Evolutionary conservation across 2,797 vertebrate genomes (phyloP).

Genomic region (Neoniphon sammara): DNA sequence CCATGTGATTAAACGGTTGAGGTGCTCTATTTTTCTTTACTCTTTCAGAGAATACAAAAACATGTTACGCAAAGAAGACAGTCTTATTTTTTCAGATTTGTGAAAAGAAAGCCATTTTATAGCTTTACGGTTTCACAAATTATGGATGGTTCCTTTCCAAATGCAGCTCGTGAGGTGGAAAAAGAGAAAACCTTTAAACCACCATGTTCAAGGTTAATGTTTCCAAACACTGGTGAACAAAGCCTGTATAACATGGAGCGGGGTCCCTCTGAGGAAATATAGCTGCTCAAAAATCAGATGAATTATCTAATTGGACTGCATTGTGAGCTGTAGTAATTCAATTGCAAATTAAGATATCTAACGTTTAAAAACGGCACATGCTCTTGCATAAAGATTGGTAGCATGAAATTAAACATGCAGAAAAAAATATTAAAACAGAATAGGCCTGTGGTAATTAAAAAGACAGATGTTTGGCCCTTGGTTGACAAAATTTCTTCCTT

Average conservation of each 20-base stretch:
- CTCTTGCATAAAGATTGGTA: background rate
- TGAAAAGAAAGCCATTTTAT: slow-evolving; percentile 4
- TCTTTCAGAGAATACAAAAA: slow-evolving; percentile 44
- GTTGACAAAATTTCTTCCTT: background rate
- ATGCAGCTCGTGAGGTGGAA: slow-evolving; percentile 8
- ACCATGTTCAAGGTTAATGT: slow-evolving; percentile 62
- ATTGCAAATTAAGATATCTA: slow-evolving; percentile 45
- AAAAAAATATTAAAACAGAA: slow-evolving; percentile 12
- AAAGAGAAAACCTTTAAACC: slow-evolving; percentile 52
- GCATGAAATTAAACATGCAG: slow-evolving; percentile 20
- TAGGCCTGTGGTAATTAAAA: background rate
- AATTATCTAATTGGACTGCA: slow-evolving; percentile 65
- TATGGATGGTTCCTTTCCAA: slow-evolving; percentile 17
- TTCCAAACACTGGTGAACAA: slow-evolving; percentile 46
- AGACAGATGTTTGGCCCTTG: background rate
- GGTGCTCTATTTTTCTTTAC: background rate
- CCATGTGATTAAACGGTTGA: too few relatives aligned
- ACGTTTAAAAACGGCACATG: slow-evolving; percentile 10
- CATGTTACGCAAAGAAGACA: slow-evolving; percentile 15
- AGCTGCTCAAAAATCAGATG: slow-evolving; percentile 54
- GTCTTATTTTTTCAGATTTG: slow-evolving; percentile 39
- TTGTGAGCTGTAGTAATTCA: slow-evolving; percentile 36
- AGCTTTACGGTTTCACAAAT: slow-evolving; percentile 30
- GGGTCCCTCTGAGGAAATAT: slow-evolving; percentile 64
- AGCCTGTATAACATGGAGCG: slow-evolving; percentile 70